phyloP scores from a whole-genome alignment of 2,113 vertebrate species.

The Spermophilus dauricus region DNA sequence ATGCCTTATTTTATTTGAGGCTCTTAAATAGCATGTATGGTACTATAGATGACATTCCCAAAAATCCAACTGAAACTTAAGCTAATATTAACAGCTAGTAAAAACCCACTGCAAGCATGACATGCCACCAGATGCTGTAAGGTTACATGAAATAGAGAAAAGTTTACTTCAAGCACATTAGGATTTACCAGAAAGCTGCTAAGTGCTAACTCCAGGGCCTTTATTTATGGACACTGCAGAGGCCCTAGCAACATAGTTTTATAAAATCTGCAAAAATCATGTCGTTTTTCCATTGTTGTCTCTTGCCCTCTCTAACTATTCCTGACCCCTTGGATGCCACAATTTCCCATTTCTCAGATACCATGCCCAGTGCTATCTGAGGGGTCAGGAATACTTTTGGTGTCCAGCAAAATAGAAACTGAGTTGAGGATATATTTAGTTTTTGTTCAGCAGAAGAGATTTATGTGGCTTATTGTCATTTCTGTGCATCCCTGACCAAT shows the following conservation, averaged over 20 bases:
- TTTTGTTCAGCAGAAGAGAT: not conserved
- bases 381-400: not conserved
- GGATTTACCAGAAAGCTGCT: not conserved
- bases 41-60: slow-evolving; percentile 2
- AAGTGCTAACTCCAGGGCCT: not conserved
- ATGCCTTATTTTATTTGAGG: slow-evolving; percentile 46
- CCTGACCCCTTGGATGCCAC: not conserved
- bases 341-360: not conserved
- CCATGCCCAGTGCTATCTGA: not conserved
- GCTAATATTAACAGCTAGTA: not conserved
- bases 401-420: not conserved
- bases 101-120: not conserved
- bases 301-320: not conserved
- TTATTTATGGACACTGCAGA: not conserved
- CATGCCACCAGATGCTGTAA: not conserved
- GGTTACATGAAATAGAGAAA: not conserved
- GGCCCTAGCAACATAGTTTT: not conserved
- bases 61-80: not conserved
- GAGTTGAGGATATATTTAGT: not conserved
- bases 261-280: not conserved
- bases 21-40: not conserved
- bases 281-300: not conserved
- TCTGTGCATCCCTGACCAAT: not conserved
- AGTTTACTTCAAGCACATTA: not conserved
- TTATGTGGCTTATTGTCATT: not conserved